A percentile compares a stretch with the other conserved stretches of the same genome.
Evolutionary conservation across 2,113 vertebrate species (phyloP).

Genomic region (Helogale parvula): DNA sequence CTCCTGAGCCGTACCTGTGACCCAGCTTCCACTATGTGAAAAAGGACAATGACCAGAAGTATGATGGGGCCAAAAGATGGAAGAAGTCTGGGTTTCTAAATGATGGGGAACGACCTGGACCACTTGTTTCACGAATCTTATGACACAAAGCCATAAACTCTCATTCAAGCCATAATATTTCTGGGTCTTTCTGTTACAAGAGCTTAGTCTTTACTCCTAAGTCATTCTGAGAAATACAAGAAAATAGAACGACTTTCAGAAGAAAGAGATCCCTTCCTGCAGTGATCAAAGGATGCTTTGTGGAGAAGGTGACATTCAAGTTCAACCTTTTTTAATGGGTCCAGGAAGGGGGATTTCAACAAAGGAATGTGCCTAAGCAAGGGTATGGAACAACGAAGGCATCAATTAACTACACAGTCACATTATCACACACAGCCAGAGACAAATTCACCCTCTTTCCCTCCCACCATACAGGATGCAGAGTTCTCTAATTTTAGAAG

Average conservation of each 20-base stretch:
- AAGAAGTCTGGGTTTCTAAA: neutral
- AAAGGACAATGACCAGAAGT: neutral
- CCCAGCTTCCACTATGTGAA: neutral
- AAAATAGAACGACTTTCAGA: neutral
- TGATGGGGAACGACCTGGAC: neutral
- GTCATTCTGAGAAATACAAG: neutral
- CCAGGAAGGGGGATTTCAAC: neutral
- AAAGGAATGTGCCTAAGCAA: neutral
- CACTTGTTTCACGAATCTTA: neutral
- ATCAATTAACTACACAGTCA: neutral
- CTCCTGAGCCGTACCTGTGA: neutral
- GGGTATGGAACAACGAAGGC: neutral
- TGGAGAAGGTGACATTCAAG: neutral
- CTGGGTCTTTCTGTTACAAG: neutral
- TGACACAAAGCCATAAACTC: neutral
- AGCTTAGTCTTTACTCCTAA: neutral
- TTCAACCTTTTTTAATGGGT: neutral
- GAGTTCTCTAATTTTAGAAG: constrained; percentile 48
- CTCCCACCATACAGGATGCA: neutral
- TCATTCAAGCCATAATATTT: neutral
- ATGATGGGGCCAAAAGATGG: neutral
- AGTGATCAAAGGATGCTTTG: neutral
- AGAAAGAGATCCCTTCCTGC: neutral
- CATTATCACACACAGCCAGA: neutral
- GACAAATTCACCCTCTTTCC: neutral